Conservation (phyloP, 1,140 invertebrate species). For the Panagrolaimus sp. region DNA sequence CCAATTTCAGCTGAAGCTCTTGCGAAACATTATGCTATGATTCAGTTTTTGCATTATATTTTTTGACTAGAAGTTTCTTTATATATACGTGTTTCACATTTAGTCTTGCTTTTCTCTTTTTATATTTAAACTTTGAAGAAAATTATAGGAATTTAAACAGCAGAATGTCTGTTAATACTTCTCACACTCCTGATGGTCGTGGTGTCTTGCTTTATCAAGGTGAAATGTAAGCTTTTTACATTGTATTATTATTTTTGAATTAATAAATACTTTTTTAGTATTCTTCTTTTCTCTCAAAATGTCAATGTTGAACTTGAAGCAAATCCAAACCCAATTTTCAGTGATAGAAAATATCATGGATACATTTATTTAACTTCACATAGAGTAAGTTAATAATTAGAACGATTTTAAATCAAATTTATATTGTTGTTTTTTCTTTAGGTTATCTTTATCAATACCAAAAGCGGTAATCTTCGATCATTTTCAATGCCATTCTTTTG, state of each 20-base stretch:
- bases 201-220: conserved; percentile 45
- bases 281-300: conserved; percentile 38
- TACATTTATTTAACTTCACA: conserved; percentile 89
- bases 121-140: too few relatives aligned
- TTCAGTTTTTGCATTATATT: too few relatives aligned
- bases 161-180: conserved; percentile 40
- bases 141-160: too few relatives aligned
- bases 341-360: conserved; percentile 73
- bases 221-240: conserved; percentile 52
- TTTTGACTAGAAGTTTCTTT: too few relatives aligned
- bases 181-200: conserved; percentile 45
- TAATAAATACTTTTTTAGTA: conserved; percentile 29
- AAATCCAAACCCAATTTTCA: conserved; percentile 71
- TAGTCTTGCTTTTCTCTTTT: too few relatives aligned
- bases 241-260: not conserved
- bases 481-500: conserved; percentile 92
- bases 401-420: too few relatives aligned
- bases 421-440: conserved; percentile 55
- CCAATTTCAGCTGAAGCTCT: too few relatives aligned
- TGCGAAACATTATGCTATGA: too few relatives aligned
- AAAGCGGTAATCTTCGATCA: conserved; percentile 75
- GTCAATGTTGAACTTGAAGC: conserved; percentile 76
- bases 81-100: too few relatives aligned
- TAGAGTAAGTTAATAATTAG: conserved; percentile 73
- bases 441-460: conserved; percentile 63